Base-by-base conservation (phyloP, 1,140 invertebrate species). In the Lasioglossum baleicum region DNA sequence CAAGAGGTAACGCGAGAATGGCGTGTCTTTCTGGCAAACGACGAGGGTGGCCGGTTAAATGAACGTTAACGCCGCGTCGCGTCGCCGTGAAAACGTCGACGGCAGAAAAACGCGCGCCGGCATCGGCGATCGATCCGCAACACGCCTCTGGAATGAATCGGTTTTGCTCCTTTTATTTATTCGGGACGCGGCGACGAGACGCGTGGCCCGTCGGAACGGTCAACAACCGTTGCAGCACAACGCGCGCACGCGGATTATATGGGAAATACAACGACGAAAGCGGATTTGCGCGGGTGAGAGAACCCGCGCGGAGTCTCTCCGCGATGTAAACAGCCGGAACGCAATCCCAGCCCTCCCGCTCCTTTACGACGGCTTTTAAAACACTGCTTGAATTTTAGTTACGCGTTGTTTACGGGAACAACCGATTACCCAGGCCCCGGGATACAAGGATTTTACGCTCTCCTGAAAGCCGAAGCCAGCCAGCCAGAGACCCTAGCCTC, bases 1-100 rank as follows among this genome's bases (percentile, higher is more conserved):
- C 65, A 61, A 63, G 67, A 70, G 73, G 65, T 79, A 76, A 84
- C 80, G 80, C 74, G 81, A 83, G 74, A 86, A 85, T 83, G 60
- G 66, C 83, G 75, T 77, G 77, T 78, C 72, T 75, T 78, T 75
- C 77, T 26, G 68, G 44, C 68, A 66, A 56, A 77, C 83, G 81
- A 85, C 77, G 42, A 78, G 77, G 84, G 81, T 86, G 77, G 85
- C 70, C 81, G 44, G 60, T 65, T 83, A 82, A 85, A 80, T 60
- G 35, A 75, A 83, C 72, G 66, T 84, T 69, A 69, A 64, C 68
- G 51, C 44, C 44, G 44, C 44, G 10, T 13, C 44, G 44, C 44
- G 10, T 13, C 53, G 10, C 44, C 53, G 66, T 61, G 78, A 56
- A 68, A 79, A 81, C 58, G 68, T 69, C 78, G 60, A n/a, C 22